These are phyloP conservation scores for Conus canariensis DNA, from an alignment of 2,888 invertebrate species.

Conservation along the genomic window DNA sequence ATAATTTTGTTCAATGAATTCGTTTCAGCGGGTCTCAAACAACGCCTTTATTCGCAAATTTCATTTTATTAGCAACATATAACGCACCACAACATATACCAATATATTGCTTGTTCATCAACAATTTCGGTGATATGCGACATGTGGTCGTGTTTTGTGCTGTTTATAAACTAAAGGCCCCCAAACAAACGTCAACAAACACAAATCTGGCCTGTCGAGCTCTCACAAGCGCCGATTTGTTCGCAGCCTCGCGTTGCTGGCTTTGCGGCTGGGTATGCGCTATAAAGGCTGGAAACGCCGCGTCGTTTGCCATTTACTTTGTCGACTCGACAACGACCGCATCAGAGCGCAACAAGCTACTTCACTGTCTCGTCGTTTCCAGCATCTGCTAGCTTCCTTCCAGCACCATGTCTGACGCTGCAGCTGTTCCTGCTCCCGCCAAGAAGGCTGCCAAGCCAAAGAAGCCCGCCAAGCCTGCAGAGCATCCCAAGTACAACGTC, in stretches of 20 bases:
- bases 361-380: too few relatives aligned
- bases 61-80: background rate
- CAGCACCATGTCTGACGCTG: background rate
- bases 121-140: background rate
- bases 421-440: background rate
- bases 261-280: background rate
- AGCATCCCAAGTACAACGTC: constrained; percentile 77
- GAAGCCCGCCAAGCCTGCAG: constrained; percentile 67
- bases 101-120: background rate
- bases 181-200: constrained; percentile 9
- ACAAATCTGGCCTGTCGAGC: constrained; percentile 13
- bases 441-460: constrained; percentile 54
- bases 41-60: background rate
- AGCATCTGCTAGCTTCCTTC: background rate
- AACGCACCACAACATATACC: background rate
- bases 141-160: too few relatives aligned
- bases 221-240: background rate
- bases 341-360: too few relatives aligned
- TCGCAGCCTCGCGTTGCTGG: background rate
- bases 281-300: background rate
- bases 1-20: background rate
- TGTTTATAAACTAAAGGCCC: background rate
- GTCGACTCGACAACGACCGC: background rate
- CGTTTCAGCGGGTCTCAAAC: background rate
- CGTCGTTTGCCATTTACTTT: background rate